phyloP scores from a whole-genome alignment of 2,797 vertebrate species.

The Helostoma temminkii region DNA sequence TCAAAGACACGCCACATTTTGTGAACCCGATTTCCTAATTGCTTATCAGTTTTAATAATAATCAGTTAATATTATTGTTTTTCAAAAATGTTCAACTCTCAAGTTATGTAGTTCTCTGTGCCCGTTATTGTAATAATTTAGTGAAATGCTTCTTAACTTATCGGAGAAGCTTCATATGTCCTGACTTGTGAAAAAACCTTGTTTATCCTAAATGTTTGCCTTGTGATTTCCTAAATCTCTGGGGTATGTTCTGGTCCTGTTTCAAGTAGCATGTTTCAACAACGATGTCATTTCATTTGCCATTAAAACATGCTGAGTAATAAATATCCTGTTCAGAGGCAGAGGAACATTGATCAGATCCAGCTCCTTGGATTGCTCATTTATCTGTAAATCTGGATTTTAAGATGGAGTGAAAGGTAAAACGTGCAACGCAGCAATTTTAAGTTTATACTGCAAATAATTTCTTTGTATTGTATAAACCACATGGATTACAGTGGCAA shows the following conservation, averaged over 20 bases:
- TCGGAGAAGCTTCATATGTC: conserved; percentile 38
- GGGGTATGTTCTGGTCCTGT: conserved; percentile 13
- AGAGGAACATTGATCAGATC: conserved; percentile 10
- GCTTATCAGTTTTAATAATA: conserved; percentile 33
- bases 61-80: neutral
- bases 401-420: neutral
- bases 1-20: conserved; percentile 23
- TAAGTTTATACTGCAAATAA: neutral
- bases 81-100: conserved; percentile 24
- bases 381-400: conserved; percentile 18
- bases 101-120: conserved; percentile 8
- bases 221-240: conserved; percentile 27
- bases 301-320: conserved; percentile 1
- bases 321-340: neutral
- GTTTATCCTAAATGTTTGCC: conserved; percentile 29
- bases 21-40: conserved; percentile 8
- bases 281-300: conserved; percentile 21
- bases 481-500: neutral
- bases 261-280: conserved; percentile 28
- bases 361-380: conserved; percentile 21
- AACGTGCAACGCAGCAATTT: neutral
- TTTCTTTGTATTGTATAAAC: neutral
- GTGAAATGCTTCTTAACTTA: conserved; percentile 26
- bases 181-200: conserved; percentile 35
- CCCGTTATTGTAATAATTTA: conserved; percentile 4